Percentiles rank a stretch among this genome's conserved stretches.
Evolutionary conservation across 1,140 invertebrate species (phyloP).

Genomic region (Papilio helenus): DNA sequence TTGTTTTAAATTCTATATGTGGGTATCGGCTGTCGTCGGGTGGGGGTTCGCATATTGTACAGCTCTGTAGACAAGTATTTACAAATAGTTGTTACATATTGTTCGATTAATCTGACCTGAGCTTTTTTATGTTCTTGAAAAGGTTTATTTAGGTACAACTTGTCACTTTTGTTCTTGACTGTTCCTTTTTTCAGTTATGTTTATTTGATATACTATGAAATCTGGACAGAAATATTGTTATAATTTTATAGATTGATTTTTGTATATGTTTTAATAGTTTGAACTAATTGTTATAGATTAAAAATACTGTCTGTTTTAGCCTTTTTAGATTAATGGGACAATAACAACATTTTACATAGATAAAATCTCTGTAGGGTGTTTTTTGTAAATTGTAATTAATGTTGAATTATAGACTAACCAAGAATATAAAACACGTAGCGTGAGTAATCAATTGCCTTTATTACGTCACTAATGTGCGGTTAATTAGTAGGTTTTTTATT

Average conservation of each 20-base stretch:
- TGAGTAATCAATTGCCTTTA: too few species aligned
- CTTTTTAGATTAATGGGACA: slow-evolving; percentile 44
- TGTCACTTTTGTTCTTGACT: background rate
- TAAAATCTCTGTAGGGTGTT: slow-evolving; percentile 41
- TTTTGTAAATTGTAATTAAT: slow-evolving; percentile 44
- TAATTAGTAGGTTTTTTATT: too few species aligned
- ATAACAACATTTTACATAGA: slow-evolving; percentile 42
- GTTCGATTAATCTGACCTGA: slow-evolving; percentile 45
- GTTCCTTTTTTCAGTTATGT: background rate
- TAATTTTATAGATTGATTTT: too few species aligned
- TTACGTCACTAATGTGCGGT: too few species aligned
- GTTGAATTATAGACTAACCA: slow-evolving; percentile 8
- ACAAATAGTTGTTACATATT: slow-evolving; percentile 45
- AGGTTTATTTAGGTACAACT: background rate
- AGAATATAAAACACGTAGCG: too few species aligned
- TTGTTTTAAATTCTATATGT: slow-evolving; percentile 38
- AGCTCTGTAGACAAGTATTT: slow-evolving; percentile 52
- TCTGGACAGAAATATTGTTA: too few species aligned
- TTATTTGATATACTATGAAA: too few species aligned
- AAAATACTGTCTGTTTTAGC: slow-evolving; percentile 12
- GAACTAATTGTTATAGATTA: too few species aligned
- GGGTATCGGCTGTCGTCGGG: slow-evolving; percentile 25
- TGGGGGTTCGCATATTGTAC: slow-evolving; percentile 46
- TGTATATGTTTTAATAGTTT: too few species aligned
- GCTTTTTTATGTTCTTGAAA: slow-evolving; percentile 21